Base-by-base conservation (phyloP, 2,888 invertebrate genomes). In the Pandemis corylana region DNA sequence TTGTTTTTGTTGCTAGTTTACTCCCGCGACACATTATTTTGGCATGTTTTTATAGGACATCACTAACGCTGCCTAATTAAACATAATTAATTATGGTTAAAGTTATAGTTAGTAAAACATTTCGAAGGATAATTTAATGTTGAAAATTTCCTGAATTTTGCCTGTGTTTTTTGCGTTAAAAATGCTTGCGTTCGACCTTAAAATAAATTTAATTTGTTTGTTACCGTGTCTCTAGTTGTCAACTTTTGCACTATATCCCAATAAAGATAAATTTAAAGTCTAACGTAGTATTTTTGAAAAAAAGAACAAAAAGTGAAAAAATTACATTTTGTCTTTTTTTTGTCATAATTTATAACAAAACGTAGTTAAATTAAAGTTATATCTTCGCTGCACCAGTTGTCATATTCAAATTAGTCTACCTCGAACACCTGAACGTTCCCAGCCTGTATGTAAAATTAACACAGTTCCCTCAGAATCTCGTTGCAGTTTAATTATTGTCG, bases 401-500 rank as follows among this genome's bases (percentile, higher is more conserved):
- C 42, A n/a, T 28, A 44, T 36, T 44, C n/a, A 56, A 42, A 36
- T 46, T 56, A 56, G 65, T 64, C 51, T 44, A 20, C 15, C 9
- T 7, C 28, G 28, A 44, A 61, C 68, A 49, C 59, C 28, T 64
- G 49, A 44, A 51, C 49, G 20, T 64, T 44, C 20, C 71, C 41
- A 15, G 46, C 10, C 56, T 56, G 64, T 65, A 62, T 62, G 46
- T 46, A 49, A 71, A 65, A 49, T 53, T 56, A 64, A 71, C 71
- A 12, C 15, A 4, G 42, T 53, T 28, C 71, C 10, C 71, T 13
- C 9, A n/a, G 61, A 61, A 15, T 13, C 12, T 36, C 65, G 36
- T 82, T 84, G 86, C 86, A 82, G 84, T 84, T 86, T 87, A 87
- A 88, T 88, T 87, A 87, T 80, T 76, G 77, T 84, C 80, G 78